Evolutionary conservation across 2,888 invertebrate genomes (phyloP), one percentile per base, ranked within the genome.

Genomic region (Synanthedon andrenaeformis): DNA sequence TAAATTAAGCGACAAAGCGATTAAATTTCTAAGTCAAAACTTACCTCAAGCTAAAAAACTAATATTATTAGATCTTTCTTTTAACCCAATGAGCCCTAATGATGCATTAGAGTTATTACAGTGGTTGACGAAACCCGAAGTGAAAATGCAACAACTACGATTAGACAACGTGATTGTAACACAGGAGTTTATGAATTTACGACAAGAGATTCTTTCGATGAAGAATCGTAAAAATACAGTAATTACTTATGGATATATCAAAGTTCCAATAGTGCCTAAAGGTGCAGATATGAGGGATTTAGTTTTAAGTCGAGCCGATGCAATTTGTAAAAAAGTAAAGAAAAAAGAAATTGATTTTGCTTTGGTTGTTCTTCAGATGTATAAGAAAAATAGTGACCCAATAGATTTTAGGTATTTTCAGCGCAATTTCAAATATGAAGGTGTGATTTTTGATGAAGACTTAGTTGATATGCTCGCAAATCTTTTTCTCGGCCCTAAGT

Each of bases 81-180:
- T 23, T 42, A 58, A 58, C 28, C 56, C 55, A 12, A 12, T 58
- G 28, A 42, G 51, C n/a, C 53, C 56, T n/a, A 48, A 13, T 14
- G 55, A 55, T 14, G 54, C 56, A 11, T 11, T 53, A 28, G 42
- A 23, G 11, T 41, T 58, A 5, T 19, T 58, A 2, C 19, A 41
- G 5, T 42, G 54, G 3, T 74, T 70, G 62, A 59, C 80, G 56
- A 69, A 64, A 55, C 51, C 51, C 1, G 55, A 52, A 45, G 74
- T 74, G 0, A 74, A 74, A 59, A 56, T 82, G 11, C 62, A 69
- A 42, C 63, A 64, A 14, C 55, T 82, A 5, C 56, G 69, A 4
- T 62, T 82, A 69, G 76, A 81, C 0, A 76, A 79, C 56, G 63
- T 83, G 1, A 57, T 61, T 13, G 76, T 83, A 0, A 61, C 66